Base-by-base conservation (phyloP, 2,113 vertebrate species). In the Apaloderma vittatum region DNA sequence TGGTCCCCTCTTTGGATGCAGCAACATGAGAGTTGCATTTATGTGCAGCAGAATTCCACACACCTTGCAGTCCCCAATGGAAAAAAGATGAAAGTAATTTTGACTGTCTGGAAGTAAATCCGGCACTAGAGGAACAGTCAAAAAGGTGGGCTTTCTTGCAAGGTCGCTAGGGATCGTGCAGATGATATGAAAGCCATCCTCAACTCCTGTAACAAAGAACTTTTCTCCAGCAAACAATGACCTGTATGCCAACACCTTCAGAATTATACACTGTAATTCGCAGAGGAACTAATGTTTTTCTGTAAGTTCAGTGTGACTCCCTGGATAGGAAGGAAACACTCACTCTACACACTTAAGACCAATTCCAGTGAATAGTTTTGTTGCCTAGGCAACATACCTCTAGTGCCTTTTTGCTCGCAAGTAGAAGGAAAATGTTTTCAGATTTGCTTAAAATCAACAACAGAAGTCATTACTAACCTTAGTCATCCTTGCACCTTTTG, bases 271-370 rank as follows among this genome's bases (percentile, higher is more conserved):
- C 61, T 91, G 59, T 68, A 82, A 77, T 77, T 86, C 68, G 76
- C 88, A 75, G 68, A 91, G 77, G 91, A 93, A 19, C 36, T 30
- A 29, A 6, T 92, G 79, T 80, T 93, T 77, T 95, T 88, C 92
- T 95, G 68, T 86, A 63, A 81, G 59, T 93, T 88, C 86, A 68
- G 19, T n/a, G 48, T 67, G 70, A 51, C 76, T 90, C 81, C 72
- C 34, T 32, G 73, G 26, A 49, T 57, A 78, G 94, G 96, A 95
- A 96, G 92, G 94, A 96, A 97, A 37, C 72, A 32, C 90, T 88
- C 40, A 51, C 19, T 94, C 86, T 67, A n/a, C 78, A 76, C 82
- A 82, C 73, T 94, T 87, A n/a, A 65, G 70, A 24, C 94, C 83
- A 79, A 89, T 95, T 93, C 59, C 74, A 78, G 10, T 34, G 68